Percentiles rank a stretch among this genome's conserved stretches.
These are phyloP conservation scores for Carettochelys insculpta DNA, from an alignment of 2,113 vertebrate genomes.

Conservation along the genomic window DNA sequence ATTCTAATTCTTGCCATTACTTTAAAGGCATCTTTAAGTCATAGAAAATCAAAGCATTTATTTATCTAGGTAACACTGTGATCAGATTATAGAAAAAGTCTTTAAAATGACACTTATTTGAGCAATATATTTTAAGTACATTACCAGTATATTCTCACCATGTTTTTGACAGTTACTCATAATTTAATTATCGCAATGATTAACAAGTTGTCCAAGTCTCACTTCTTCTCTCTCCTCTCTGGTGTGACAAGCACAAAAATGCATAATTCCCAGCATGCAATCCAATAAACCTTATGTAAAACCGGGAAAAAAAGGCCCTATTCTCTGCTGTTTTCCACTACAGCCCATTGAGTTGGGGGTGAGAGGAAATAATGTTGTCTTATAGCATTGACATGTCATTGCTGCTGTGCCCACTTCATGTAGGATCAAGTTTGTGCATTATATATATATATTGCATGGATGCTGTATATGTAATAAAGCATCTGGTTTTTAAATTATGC, in stretches of 20 bases:
- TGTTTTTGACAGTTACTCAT: no score
- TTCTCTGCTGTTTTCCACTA: neutral
- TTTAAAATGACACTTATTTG: neutral
- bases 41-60: neutral
- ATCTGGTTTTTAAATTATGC: neutral
- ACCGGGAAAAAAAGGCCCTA: neutral
- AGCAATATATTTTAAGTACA: neutral
- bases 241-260: neutral
- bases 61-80: neutral
- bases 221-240: neutral
- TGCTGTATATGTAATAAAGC: neutral
- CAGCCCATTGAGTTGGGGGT: neutral
- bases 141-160: neutral
- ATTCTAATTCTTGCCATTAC: neutral
- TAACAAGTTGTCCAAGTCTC: neutral
- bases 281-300: neutral
- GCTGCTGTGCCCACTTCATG: neutral
- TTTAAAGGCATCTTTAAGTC: neutral
- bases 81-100: neutral
- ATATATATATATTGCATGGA: neutral
- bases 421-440: neutral
- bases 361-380: neutral
- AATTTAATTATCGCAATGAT: neutral
- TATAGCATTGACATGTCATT: neutral
- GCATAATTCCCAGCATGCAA: neutral